Evolutionary conservation across 2,797 vertebrate genomes (phyloP).

Genomic region (Bovichtus diacanthus): DNA sequence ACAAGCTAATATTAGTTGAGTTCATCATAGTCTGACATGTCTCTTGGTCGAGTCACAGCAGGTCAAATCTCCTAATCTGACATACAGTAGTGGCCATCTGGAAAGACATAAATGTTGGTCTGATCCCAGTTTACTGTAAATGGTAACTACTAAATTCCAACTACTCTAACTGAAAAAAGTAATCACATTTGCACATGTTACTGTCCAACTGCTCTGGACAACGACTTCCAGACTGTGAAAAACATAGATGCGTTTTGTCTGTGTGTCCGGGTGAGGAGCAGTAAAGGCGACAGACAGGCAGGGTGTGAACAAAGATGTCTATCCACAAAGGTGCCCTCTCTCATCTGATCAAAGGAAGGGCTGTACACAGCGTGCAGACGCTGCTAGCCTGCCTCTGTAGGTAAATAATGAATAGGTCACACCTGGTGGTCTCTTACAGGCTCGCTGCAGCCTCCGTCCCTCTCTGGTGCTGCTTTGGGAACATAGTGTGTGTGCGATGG

Average conservation of each 20-base stretch:
- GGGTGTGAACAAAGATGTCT: conserved; percentile 70
- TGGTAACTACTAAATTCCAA: neutral
- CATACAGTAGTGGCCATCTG: conserved; percentile 12
- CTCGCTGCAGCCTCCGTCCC: conserved; percentile 58
- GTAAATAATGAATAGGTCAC: conserved; percentile 84
- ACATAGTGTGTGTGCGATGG: conserved; percentile 12
- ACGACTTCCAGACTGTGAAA: neutral
- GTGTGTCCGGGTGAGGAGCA: conserved; percentile 1
- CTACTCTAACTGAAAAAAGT: neutral
- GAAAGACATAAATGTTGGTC: conserved; percentile 13
- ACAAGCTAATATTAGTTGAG: neutral
- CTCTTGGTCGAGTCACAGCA: neutral
- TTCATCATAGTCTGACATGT: neutral
- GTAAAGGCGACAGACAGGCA: conserved; percentile 44
- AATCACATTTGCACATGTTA: neutral
- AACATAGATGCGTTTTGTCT: conserved; percentile 6
- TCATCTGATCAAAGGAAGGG: conserved; percentile 75
- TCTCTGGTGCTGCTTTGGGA: conserved; percentile 49
- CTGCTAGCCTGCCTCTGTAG: conserved; percentile 63
- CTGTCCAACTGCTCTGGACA: neutral
- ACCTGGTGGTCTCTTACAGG: conserved; percentile 77
- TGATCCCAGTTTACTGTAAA: neutral
- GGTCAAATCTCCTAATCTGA: conserved; percentile 26
- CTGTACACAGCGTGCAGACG: conserved; percentile 66
- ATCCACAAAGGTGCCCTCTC: conserved; percentile 75